phyloP scores from a whole-genome alignment of 2,888 invertebrate genomes.

The Dorcus hopei region DNA sequence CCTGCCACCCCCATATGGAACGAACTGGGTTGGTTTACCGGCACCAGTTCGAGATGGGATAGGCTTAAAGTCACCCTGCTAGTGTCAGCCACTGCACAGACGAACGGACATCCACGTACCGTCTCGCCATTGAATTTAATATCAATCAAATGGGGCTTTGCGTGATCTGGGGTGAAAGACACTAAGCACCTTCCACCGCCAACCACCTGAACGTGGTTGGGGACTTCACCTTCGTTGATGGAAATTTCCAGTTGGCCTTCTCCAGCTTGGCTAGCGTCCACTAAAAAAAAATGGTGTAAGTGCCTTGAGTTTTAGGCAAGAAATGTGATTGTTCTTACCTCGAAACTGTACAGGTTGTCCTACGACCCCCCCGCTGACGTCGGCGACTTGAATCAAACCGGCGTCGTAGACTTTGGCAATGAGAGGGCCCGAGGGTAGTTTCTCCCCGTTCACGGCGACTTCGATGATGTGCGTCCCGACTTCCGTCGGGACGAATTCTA shows the following conservation, averaged over 20 bases:
- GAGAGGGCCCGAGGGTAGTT: constrained; percentile 84
- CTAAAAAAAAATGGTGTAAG: constrained; percentile 54
- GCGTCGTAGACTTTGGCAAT: constrained; percentile 95
- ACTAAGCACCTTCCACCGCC: constrained; percentile 93
- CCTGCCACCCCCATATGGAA: constrained; percentile 78
- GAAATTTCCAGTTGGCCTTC: constrained; percentile 99
- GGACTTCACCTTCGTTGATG: constrained; percentile 98
- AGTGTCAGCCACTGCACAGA: constrained; percentile 80
- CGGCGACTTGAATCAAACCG: constrained; percentile 88
- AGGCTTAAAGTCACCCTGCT: constrained; percentile 72
- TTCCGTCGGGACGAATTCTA: constrained; percentile 90
- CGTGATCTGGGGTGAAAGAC: constrained; percentile 88
- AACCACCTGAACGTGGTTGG: constrained; percentile 96
- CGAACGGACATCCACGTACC: constrained; percentile 86
- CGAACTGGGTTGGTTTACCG: constrained; percentile 75
- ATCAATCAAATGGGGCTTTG: constrained; percentile 89
- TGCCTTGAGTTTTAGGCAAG: too few species aligned
- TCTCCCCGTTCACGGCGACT: constrained; percentile 82
- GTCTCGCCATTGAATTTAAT: constrained; percentile 96
- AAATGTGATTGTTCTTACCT: constrained; percentile 58
- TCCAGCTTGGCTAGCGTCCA: constrained; percentile 97
- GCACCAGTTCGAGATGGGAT: constrained; percentile 76
- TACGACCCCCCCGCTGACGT: constrained; percentile 89
- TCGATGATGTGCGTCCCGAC: constrained; percentile 94
- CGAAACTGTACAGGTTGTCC: constrained; percentile 96